Base-by-base conservation (phyloP, 1,140 invertebrate species). In the Tribolium madens region DNA sequence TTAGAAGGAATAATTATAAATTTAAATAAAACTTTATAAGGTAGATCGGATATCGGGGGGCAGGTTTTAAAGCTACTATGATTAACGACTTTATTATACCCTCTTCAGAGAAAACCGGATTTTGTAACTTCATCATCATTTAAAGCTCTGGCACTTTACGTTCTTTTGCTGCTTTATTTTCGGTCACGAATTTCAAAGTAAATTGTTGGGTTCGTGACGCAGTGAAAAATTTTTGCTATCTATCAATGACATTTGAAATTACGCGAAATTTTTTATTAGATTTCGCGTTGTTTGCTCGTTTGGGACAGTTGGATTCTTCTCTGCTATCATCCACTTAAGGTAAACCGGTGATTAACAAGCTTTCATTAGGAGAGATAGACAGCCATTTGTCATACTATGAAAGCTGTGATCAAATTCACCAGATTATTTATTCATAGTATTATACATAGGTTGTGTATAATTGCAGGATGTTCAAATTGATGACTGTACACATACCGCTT, bases 11-110 rank as follows among this genome's bases (percentile, higher is more conserved):
- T 76, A 78, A 75, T 72, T 75, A 76, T 78, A 78, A 78, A 78
- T 80, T 78, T 76, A 76, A 78, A 80, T 77, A 80, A 78, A 80
- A 72, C 77, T 78, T 78, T 78, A 80, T 78, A 76, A 77, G 64
- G 73, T 73, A 81, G 79, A 82, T 82, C 79, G 81, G 77, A 79
- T 81, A 82, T 82, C 81, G 73, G 81, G 78, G 81, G 81, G 81
- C 79, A 77, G 78, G 75, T 64, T 64, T 73, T 75, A 64, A 77
- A 77, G 75, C 73, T 79, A 81, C 77, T 74, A 82, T 82, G 81
- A 82, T 82, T 81, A 82, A 82, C 81, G 80, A 79, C 81, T 82
- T 82, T 82, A 82, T 82, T 82, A 82, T 81, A 76, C 79, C 81
- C 76, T 76, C 78, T 46, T 57, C 57, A 77, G 76, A 81, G 78